Evolutionary conservation across 2,888 invertebrate species (phyloP).

Genomic region (Drosophila fulvimacula): DNA sequence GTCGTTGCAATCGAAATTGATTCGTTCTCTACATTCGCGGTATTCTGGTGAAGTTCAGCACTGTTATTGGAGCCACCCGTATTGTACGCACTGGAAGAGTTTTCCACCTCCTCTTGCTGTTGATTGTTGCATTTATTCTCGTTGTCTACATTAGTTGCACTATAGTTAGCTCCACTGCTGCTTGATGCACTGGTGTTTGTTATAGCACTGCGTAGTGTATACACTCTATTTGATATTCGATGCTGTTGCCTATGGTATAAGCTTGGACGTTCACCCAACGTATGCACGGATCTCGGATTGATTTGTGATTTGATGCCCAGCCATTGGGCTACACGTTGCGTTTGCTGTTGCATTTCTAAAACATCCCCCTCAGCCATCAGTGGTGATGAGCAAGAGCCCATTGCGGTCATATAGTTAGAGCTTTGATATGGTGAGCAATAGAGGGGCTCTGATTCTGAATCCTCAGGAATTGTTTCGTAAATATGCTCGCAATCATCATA

Average conservation of each 20-base stretch:
- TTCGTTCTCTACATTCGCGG: constrained; percentile 29
- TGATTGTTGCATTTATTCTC: constrained; percentile 43
- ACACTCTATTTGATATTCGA: constrained; percentile 53
- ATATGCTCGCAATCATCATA: constrained; percentile 88
- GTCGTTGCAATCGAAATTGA: neutral
- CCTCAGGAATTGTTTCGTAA: constrained; percentile 89
- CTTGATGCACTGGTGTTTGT: constrained; percentile 76
- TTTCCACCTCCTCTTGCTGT: constrained; percentile 86
- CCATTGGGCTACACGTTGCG: constrained; percentile 82
- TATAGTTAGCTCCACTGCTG: constrained; percentile 63
- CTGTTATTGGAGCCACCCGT: constrained; percentile 91
- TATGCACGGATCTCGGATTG: constrained; percentile 38
- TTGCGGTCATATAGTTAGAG: constrained; percentile 70
- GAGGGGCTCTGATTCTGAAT: constrained; percentile 87
- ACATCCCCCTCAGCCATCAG: constrained; percentile 36
- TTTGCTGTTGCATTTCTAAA: constrained; percentile 74
- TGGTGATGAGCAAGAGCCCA: constrained; percentile 65
- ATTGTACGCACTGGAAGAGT: constrained; percentile 90
- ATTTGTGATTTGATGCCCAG: constrained; percentile 74
- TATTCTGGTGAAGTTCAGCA: constrained; percentile 81
- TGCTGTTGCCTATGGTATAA: constrained; percentile 35
- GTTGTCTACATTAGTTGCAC: constrained; percentile 29
- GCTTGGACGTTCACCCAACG: constrained; percentile 39
- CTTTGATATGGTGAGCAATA: constrained; percentile 88
- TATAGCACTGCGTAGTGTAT: constrained; percentile 71